These are phyloP conservation scores for Caenorhabditis panamensis DNA, from an alignment of 2,888 invertebrate genomes.

Conservation along the genomic window DNA sequence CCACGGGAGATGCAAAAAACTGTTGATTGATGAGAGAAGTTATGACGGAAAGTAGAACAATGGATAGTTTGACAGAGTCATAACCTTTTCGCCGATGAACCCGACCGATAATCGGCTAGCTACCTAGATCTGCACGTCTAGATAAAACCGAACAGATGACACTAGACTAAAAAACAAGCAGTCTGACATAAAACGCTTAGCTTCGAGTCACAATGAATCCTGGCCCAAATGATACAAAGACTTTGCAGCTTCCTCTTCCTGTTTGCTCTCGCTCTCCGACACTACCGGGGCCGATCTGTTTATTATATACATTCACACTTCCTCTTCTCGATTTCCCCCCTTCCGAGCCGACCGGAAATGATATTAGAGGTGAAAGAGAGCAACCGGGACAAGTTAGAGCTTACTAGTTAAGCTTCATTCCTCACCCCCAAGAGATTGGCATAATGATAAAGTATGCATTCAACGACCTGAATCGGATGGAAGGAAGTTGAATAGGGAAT, in stretches of 20 bases:
- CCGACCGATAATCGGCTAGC: too few species aligned
- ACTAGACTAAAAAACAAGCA: neutral
- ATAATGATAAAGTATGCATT: slow-evolving; percentile 54
- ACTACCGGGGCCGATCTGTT: slow-evolving; percentile 41
- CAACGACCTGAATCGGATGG: slow-evolving; percentile 45
- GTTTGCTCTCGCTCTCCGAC: slow-evolving; percentile 31
- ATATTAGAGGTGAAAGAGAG: too few species aligned
- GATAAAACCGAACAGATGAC: neutral
- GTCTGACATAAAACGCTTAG: too few species aligned
- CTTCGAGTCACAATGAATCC: neutral
- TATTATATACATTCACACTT: slow-evolving; percentile 28
- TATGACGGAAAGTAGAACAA: neutral
- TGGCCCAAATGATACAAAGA: neutral
- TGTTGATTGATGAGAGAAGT: slow-evolving; percentile 13
- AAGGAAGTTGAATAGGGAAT: slow-evolving; percentile 22
- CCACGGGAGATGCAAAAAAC: slow-evolving; percentile 27
- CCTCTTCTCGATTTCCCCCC: slow-evolving; percentile 19
- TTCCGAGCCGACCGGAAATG: slow-evolving; percentile 43
- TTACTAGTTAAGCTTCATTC: too few species aligned
- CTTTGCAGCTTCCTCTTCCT: slow-evolving; percentile 16
- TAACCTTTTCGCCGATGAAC: neutral
- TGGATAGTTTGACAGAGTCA: neutral
- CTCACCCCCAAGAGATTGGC: slow-evolving; percentile 16
- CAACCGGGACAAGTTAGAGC: too few species aligned
- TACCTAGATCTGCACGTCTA: too few species aligned